Evolutionary conservation across 2,797 vertebrate genomes (phyloP).

Genomic region (Triplophysa yarkandensis): DNA sequence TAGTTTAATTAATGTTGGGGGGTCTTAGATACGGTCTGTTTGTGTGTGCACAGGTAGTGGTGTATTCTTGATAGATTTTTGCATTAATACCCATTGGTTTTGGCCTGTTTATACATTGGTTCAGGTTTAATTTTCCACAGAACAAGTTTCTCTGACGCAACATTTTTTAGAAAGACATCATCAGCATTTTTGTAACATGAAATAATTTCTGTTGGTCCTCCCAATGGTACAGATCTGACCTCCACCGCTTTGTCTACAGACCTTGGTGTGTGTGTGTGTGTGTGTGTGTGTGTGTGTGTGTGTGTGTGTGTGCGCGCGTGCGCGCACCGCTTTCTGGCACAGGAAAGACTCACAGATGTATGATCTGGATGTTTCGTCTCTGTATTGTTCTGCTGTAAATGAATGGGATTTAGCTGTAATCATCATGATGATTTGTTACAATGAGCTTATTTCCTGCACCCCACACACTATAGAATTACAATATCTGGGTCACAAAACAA

Average conservation of each 20-base stretch:
- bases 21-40: constrained; percentile 18
- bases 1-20: constrained; percentile 48
- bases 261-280: not conserved
- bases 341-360: constrained; percentile 13
- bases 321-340: not conserved
- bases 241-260: not conserved
- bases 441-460: not conserved
- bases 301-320: constrained; percentile 2
- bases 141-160: not conserved
- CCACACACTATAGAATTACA: not conserved
- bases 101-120: constrained; percentile 9
- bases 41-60: constrained; percentile 28
- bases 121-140: constrained; percentile 4
- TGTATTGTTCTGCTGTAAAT: constrained; percentile 8
- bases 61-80: constrained; percentile 43
- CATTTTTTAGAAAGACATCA: constrained; percentile 6
- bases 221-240: not conserved
- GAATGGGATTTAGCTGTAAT: not conserved
- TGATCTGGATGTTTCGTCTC: not conserved
- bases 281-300: constrained; percentile 3
- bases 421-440: constrained; percentile 4
- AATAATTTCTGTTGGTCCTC: constrained; percentile 7
- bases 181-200: not conserved
- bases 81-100: no score
- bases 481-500: not conserved